A percentile compares a stretch with the other conserved stretches of the same genome.
Evolutionary conservation across 2,888 invertebrate genomes (phyloP).

Genomic region (Smittia aterrima): DNA sequence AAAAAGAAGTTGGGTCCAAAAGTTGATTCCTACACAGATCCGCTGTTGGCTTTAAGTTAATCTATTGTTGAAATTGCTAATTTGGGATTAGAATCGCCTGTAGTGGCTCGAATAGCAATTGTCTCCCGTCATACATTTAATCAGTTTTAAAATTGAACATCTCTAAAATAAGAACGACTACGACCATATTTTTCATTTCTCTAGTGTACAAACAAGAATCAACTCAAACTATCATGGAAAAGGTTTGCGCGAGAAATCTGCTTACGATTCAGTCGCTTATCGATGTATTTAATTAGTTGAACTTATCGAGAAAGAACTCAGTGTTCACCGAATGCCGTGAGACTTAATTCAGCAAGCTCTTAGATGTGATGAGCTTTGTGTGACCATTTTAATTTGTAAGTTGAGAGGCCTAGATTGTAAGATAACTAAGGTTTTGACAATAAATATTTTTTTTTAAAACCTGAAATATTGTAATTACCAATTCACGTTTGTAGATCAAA

Average conservation of each 20-base stretch:
- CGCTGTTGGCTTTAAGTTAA: slow-evolving; percentile 53
- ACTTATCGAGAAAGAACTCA: too few species aligned
- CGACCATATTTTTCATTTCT: neutral
- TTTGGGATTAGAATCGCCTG: neutral
- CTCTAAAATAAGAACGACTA: neutral
- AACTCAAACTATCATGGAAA: neutral
- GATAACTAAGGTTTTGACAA: neutral
- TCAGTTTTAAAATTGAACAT: neutral
- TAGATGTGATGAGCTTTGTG: slow-evolving; percentile 19
- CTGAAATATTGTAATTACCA: neutral
- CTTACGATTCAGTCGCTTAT: neutral
- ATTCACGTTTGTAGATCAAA: neutral
- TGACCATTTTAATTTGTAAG: slow-evolving; percentile 34
- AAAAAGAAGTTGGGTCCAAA: slow-evolving; percentile 52
- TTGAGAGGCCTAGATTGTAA: slow-evolving; percentile 31
- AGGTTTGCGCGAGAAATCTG: too few species aligned
- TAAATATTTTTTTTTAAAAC: neutral
- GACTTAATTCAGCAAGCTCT: slow-evolving; percentile 6
- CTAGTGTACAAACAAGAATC: neutral
- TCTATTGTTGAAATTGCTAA: neutral
- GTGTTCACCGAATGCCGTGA: neutral
- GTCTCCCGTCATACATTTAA: neutral
- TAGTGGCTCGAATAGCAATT: neutral
- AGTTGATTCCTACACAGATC: slow-evolving; percentile 50
- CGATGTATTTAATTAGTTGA: neutral